These are phyloP conservation scores for Delia radicum DNA, from an alignment of 1,140 invertebrate genomes.

Conservation along the genomic window DNA sequence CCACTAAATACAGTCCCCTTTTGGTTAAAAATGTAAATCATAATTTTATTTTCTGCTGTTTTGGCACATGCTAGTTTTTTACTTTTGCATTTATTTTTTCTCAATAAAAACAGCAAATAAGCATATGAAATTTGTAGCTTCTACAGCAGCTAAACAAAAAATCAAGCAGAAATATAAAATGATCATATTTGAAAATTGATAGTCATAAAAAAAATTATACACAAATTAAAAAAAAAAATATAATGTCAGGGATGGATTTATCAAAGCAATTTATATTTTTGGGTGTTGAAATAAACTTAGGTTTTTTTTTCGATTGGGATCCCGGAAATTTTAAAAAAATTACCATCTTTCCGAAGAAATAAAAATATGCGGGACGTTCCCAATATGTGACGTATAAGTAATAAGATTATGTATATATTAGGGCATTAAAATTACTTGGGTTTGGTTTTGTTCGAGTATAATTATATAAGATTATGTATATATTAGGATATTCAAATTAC, in stretches of 20 bases:
- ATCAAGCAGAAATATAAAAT: not conserved
- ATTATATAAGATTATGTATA: too few relatives aligned
- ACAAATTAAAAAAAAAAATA: not conserved
- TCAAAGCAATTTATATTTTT: too few relatives aligned
- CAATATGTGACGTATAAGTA: too few relatives aligned
- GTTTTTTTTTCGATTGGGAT: too few relatives aligned
- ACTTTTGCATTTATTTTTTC: not conserved
- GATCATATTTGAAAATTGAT: not conserved
- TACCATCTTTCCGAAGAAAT: too few relatives aligned
- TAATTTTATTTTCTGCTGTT: not conserved
- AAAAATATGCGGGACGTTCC: too few relatives aligned
- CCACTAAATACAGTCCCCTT: not conserved
- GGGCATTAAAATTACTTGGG: too few relatives aligned
- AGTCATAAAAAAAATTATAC: not conserved
- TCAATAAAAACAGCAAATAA: not conserved
- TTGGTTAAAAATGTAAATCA: not conserved
- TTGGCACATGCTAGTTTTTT: slow-evolving; percentile 12
- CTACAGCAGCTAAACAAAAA: not conserved
- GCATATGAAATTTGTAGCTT: not conserved
- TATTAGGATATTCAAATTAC: too few relatives aligned
- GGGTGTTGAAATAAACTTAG: too few relatives aligned
- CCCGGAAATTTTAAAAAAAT: too few relatives aligned
- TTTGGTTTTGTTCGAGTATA: too few relatives aligned
- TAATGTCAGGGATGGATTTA: not conserved
- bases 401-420: too few relatives aligned